Percentiles rank a stretch among this genome's conserved stretches.
These are phyloP conservation scores for Cynocephalus volans DNA, from an alignment of 2,113 vertebrate species.

Conservation along the genomic window DNA sequence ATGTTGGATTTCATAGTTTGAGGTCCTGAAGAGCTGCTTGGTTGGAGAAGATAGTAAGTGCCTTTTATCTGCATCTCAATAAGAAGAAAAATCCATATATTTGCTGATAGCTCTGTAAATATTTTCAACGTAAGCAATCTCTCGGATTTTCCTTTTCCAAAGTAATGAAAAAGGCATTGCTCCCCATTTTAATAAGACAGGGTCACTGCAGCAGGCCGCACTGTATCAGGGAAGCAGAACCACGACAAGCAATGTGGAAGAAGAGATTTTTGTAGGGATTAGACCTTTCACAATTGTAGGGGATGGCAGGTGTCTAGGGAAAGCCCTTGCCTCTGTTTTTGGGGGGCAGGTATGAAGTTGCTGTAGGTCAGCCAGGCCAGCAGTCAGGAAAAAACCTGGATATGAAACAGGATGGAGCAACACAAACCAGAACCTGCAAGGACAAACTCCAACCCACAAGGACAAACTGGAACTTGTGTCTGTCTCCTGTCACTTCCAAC, in stretches of 20 bases:
- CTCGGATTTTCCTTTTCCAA: conserved; percentile 29
- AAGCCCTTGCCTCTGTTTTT: not conserved
- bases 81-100: not conserved
- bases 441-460: not conserved
- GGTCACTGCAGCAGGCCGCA: not conserved
- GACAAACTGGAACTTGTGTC: not conserved
- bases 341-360: no score
- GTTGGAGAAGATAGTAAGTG: not conserved
- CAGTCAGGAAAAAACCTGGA: not conserved
- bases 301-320: not conserved
- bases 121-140: not conserved
- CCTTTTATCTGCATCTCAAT: not conserved
- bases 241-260: not conserved
- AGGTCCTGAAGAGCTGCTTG: not conserved
- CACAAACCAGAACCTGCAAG: not conserved
- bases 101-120: not conserved
- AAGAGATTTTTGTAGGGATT: not conserved
- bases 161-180: not conserved
- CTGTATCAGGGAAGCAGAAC: not conserved
- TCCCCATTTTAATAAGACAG: not conserved
- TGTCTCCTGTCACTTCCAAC: not conserved
- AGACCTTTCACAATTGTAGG: not conserved
- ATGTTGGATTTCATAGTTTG: not conserved
- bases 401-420: not conserved
- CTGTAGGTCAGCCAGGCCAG: not conserved